These are phyloP conservation scores for Myotis planiceps DNA, from an alignment of 2,797 vertebrate genomes.

Conservation along the genomic window DNA sequence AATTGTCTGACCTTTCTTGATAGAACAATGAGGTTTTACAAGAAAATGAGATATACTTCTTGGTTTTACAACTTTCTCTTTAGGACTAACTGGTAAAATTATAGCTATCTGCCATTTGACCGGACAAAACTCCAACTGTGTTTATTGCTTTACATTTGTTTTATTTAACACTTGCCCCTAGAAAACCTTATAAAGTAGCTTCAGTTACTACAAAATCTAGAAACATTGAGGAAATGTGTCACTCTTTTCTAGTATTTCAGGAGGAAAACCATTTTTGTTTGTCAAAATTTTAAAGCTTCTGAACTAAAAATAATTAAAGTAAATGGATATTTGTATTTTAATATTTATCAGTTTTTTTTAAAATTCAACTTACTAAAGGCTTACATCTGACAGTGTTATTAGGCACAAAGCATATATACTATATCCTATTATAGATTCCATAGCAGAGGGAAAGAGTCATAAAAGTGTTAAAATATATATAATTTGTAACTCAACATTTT, in stretches of 20 bases:
- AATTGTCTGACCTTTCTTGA: slow-evolving; percentile 61
- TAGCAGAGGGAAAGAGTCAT: background rate
- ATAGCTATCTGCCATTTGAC: slow-evolving; percentile 53
- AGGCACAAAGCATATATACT: background rate
- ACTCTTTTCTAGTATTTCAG: background rate
- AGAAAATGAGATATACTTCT: slow-evolving; percentile 60
- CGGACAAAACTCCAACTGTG: slow-evolving; percentile 30
- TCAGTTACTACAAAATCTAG: slow-evolving; percentile 40
- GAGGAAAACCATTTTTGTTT: background rate
- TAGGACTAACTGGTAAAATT: slow-evolving; percentile 71
- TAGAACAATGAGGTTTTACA: slow-evolving; percentile 57
- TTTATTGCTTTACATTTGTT: slow-evolving; percentile 74
- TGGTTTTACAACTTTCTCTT: slow-evolving; percentile 65
- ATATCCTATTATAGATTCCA: background rate
- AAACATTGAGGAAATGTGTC: background rate
- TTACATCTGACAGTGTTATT: background rate
- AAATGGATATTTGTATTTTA: background rate
- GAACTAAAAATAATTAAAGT: background rate
- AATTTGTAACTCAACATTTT: background rate
- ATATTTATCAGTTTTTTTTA: background rate
- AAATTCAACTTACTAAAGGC: background rate
- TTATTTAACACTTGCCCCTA: slow-evolving; percentile 73
- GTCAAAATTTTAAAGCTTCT: background rate
- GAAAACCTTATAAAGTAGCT: slow-evolving; percentile 63
- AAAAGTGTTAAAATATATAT: background rate